phyloP scores from a whole-genome alignment of 2,888 invertebrate species.

The Vesta saturnalis region DNA sequence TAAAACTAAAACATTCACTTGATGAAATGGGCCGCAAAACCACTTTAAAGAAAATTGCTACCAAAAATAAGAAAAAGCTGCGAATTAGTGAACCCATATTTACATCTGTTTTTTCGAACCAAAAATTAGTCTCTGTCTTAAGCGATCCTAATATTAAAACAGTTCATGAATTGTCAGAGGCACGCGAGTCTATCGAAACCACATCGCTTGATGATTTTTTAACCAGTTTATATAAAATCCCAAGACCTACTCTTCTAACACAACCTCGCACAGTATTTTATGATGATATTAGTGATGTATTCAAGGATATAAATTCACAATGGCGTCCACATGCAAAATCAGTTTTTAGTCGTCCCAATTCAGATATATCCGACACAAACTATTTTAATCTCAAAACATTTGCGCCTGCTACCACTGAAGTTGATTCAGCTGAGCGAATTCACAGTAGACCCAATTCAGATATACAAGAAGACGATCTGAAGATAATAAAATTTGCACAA shows the following conservation, averaged over 20 bases:
- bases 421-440: slow-evolving; percentile 16
- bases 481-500: slow-evolving; percentile 48
- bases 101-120: slow-evolving; percentile 51
- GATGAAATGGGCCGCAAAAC: slow-evolving; percentile 50
- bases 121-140: slow-evolving; percentile 40
- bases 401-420: slow-evolving; percentile 3
- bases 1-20: slow-evolving; percentile 50
- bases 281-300: not conserved
- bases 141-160: slow-evolving; percentile 31
- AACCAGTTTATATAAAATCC: not conserved
- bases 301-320: not conserved
- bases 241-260: not conserved
- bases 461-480: slow-evolving; percentile 51
- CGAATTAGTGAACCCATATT: slow-evolving; percentile 51
- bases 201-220: not conserved
- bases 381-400: slow-evolving; percentile 10
- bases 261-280: not conserved
- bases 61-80: slow-evolving; percentile 43
- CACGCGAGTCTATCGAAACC: not conserved
- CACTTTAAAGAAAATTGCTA: slow-evolving; percentile 45
- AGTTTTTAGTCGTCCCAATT: not conserved
- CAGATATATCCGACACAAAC: not conserved
- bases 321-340: not conserved
- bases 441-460: slow-evolving; percentile 47
- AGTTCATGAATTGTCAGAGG: not conserved